These are phyloP conservation scores for Podotricha telesiphe DNA, from an alignment of 2,888 invertebrate genomes.

Conservation along the genomic window DNA sequence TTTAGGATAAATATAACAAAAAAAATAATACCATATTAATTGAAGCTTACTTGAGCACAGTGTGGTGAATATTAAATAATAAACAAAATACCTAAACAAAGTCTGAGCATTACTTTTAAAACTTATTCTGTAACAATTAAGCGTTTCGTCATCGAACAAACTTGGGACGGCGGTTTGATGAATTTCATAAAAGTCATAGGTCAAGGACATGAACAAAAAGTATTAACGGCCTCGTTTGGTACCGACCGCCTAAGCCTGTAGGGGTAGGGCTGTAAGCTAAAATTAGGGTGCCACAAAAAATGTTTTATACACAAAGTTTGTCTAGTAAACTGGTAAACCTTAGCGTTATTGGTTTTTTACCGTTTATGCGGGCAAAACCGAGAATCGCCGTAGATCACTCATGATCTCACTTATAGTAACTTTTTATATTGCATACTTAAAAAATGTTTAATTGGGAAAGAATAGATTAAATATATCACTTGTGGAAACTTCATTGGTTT, in stretches of 20 bases:
- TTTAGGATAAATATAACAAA: not conserved
- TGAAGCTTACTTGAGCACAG: not conserved
- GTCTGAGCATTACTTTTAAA: conserved; percentile 12
- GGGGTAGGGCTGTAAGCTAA: conserved; percentile 4
- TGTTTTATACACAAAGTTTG: not conserved
- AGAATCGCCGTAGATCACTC: not conserved
- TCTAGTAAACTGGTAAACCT: not conserved
- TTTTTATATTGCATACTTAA: too few species aligned
- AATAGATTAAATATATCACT: too few species aligned
- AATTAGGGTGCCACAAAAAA: not conserved
- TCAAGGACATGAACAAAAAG: conserved; percentile 21
- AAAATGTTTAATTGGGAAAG: too few species aligned
- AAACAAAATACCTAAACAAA: conserved; percentile 23
- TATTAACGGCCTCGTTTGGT: conserved; percentile 7
- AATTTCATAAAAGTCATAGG: conserved; percentile 19
- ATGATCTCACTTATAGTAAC: too few species aligned
- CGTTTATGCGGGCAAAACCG: not conserved
- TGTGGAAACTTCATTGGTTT: too few species aligned
- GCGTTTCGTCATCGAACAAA: conserved; percentile 28
- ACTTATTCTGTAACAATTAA: conserved; percentile 25
- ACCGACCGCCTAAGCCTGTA: not conserved
- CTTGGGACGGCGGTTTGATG: conserved; percentile 21
- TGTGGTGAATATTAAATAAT: conserved; percentile 25
- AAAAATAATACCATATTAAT: not conserved
- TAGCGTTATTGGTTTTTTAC: not conserved